Base-by-base conservation (phyloP, 2,888 invertebrate genomes). In the Campoplex capitator region DNA sequence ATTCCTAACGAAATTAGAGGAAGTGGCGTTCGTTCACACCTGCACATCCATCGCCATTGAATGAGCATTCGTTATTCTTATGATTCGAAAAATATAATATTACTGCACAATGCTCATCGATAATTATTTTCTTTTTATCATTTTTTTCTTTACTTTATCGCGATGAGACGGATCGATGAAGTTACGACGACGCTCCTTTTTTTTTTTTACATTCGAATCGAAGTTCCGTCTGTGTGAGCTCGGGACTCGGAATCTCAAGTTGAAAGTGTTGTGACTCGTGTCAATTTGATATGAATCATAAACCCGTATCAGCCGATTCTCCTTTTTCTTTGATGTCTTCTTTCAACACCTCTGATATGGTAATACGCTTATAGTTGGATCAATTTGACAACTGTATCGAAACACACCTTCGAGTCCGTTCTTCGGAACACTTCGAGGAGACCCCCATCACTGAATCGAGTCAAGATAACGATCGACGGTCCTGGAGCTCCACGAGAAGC, bases 11-110 rank as follows among this genome's bases (percentile, higher is more conserved):
- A 88, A 88, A 88, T 86, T 89, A 86, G 85, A 89, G 88, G 88
- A 89, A 89, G 88, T 88, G 82, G 68, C 87, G 85, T 85, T 83
- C 86, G 76, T 88, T 89, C 88, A 85, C 89, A 89, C 89, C 88
- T 89, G 84, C 65, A 82, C 75, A 73, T 67, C 74, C 75, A 73
- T 67, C 65, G 77, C 77, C 56, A 65, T 81, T 76, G 67, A 68
- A 85, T 86, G 76, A 32, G 13, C 82, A 84, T 74, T 83, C 78
- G 62, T 70, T 73, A 38, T 77, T 42, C 65, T 23, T 70, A 42
- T 48, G 45, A 54, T 77, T 75, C 35, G n/a, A 11, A 35, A 56
- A 56, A 56, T 74, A 35, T 74, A 35, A 48, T 18, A 38, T 78
- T n/a, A 23, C 7, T 38, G 38, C 56, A 54, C 23, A n/a, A 56